A percentile compares a stretch with the other conserved stretches of the same genome.
These are phyloP conservation scores for Phyllostomus discolor DNA, from an alignment of 2,113 vertebrate genomes.

Conservation along the genomic window DNA sequence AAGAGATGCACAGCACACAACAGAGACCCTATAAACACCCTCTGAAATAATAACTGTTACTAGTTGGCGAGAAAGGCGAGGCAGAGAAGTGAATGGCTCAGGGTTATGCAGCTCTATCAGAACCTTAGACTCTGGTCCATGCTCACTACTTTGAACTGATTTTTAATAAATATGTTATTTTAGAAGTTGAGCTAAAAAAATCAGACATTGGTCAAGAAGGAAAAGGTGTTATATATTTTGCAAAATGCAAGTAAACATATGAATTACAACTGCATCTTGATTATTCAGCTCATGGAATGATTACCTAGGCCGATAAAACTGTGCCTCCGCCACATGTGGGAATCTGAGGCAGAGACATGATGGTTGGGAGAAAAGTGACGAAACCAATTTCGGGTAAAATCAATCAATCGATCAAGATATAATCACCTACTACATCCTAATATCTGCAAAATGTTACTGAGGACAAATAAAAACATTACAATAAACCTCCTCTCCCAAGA, in stretches of 20 bases:
- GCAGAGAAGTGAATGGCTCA: background rate
- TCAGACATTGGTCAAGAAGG: background rate
- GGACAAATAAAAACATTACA: constrained; percentile 16
- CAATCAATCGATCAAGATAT: background rate
- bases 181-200: background rate
- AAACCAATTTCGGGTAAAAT: background rate
- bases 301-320: background rate
- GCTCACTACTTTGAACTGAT: background rate
- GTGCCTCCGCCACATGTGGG: background rate
- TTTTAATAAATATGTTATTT: background rate
- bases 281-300: background rate
- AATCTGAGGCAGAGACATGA: background rate
- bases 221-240: background rate
- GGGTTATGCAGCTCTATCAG: background rate
- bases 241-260: background rate
- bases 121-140: background rate
- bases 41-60: background rate
- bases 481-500: background rate
- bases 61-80: background rate
- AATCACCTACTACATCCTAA: background rate
- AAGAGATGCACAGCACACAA: background rate
- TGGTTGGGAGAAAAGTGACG: background rate
- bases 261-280: background rate
- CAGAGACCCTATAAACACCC: background rate
- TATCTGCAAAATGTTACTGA: background rate